Evolutionary conservation across 2,888 invertebrate genomes (phyloP), one percentile per base, ranked within the genome.

Genomic region (Cheilosia pagana): DNA sequence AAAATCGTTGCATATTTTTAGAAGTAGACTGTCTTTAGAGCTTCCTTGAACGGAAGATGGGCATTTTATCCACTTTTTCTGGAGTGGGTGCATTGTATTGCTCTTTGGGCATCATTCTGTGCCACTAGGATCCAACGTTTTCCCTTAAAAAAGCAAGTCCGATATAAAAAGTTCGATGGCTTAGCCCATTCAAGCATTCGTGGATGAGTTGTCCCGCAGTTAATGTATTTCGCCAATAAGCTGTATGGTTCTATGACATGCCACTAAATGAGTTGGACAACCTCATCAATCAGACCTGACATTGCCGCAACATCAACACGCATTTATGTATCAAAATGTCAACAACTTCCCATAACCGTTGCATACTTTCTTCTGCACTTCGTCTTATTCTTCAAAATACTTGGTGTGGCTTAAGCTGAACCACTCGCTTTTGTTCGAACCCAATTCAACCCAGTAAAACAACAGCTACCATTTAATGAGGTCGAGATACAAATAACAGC

Each of bases 401-500:
- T 41, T 53, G 6, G 6, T 53, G 5, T 19, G 25, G 67, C 23
- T 50, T 23, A 25, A 25, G 2, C 23, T 39, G 10, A 52, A 43
- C 23, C n/a, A 19, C 25, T 28, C 8, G 28, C 12, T 23, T 39
- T n/a, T 25, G 28, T 28, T 62, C 19, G 21, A 39, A 41, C 23
- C 21, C 57, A 21, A 23, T 57, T 23, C 59, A 55, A 28, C 43
- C 4, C n/a, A 7, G 43, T 25, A n/a, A n/a, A n/a, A 19, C 4
- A 25, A 28, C 28, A 3, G 16, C 35, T 10, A 3, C 19, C 68
- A 48, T 57, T 48, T 70, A 59, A 70, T 50, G 59, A 70, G 50
- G 70, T 62, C 39, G 48, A 70, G 77, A 70, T 65, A 77, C 43
- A 68, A 45, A 62, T 35, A 62, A 62, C 39, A n/a, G 14, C 70